Base-by-base conservation (phyloP, 2,888 invertebrate species). In the Itoplectis maculator region DNA sequence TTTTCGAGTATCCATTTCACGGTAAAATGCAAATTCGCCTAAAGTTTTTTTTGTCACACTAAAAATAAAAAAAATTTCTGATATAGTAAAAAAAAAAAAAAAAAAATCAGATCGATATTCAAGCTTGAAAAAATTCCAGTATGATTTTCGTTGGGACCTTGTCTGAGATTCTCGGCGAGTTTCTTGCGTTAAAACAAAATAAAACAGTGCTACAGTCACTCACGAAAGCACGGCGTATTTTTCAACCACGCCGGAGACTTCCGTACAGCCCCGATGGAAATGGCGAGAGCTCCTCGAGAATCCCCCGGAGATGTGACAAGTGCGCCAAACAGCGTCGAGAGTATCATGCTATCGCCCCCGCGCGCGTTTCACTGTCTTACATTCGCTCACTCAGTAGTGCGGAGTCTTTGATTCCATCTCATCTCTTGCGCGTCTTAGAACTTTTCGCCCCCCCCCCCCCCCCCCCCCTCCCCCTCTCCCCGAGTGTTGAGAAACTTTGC, bases 221-320 rank as follows among this genome's bases (percentile, higher is more conserved):
- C 29, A 29, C 29, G 29, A 29, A 5, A 5, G 18, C 18, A 13
- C 11, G 23, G n/a, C 9, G 20, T 23, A 54, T 20, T 13, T 54
- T 23, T 23, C 13, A 8, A 15, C 29, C 29, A 29, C 29, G 3
- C 5, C 29, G 29, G 18, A 18, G 20, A 54, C 13, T 23, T 4
- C 8, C 13, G 11, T 4, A 23, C n/a, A n/a, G 9, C 54, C 15
- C n/a, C 59, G 63, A 74, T 78, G 81, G 61, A 74, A 82, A 74
- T 56, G 54, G 61, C 61, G 63, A 72, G 72, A 69, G 68, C 65
- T 76, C 47, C 18, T 20, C 49, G 68, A 73, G 59, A 78, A 78
- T 81, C 56, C 65, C 65, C 77, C 18, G 35, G 74, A 37, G 49
- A 79, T 74, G 65, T 74, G 82, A 79, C 69, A 75, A 70, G 74